Base-by-base conservation (phyloP, 2,113 vertebrate genomes). In the Struthidea cinerea region DNA sequence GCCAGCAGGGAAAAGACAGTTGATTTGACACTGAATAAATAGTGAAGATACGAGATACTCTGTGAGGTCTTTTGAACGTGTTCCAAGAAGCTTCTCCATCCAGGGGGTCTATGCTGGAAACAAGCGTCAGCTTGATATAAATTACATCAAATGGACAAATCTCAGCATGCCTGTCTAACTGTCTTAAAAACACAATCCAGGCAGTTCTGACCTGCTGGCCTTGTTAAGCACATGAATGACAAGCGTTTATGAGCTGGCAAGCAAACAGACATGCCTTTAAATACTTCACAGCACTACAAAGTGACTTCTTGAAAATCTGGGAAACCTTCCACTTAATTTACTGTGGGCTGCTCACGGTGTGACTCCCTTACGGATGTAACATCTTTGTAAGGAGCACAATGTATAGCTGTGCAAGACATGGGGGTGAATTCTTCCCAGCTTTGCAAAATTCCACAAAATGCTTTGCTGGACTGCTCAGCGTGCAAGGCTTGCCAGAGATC, bases 231-330 rank as follows among this genome's bases (percentile, higher is more conserved):
- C 82, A 73, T 84, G 94, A 90, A 64, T 93, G 96, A 95, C 95
- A 97, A 96, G 85, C 82, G 87, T 91, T 95, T 93, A 96, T 87
- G 92, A 96, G 94, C 82, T 90, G 87, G 78, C 87, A 93, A 92
- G 91, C 83, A 92, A 96, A 87, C 86, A 95, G 95, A 97, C 88
- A 85, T 81, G 95, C 89, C 94, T 96, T 93, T 91, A 96, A 96
- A 96, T 95, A 87, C 90, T 93, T 94, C 84, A 85, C 71, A 84
- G 90, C 81, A 77, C 95, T 96, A 96, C 92, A 95, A 96, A 97
- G 70, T 52, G 73, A 74, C 93, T 97, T 87, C 76, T 84, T 75
- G 84, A 68, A 68, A 86, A 77, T 59, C 82, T 87, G 74, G 94
- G 96, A 95, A 96, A 46, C 53, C 90, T 74, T 88, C 86, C 95